phyloP scores from a whole-genome alignment of 2,113 vertebrate species.

The Alouatta palliata region DNA sequence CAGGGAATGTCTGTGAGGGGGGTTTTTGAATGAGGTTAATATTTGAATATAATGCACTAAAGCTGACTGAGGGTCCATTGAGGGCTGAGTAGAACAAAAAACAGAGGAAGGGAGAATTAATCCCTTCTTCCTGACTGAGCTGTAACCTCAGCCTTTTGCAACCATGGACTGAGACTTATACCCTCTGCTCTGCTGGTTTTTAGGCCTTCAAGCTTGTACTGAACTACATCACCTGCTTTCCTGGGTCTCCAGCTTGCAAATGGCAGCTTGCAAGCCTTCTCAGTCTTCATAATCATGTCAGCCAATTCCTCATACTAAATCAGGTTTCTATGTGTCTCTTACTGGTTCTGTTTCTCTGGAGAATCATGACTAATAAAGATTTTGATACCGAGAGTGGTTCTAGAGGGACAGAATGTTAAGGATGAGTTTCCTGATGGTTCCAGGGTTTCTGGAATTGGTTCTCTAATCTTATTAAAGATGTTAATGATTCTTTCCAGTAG shows the following conservation, averaged over 20 bases:
- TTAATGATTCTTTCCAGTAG: not conserved
- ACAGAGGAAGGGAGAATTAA: not conserved
- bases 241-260: not conserved
- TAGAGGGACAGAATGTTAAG: not conserved
- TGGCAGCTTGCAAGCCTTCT: not conserved
- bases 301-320: too few relatives aligned
- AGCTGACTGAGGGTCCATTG: not conserved
- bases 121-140: not conserved
- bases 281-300: not conserved
- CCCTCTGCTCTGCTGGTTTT: not conserved
- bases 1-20: not conserved
- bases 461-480: not conserved
- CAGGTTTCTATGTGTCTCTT: too few relatives aligned
- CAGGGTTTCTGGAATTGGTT: not conserved
- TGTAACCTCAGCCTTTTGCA: not conserved
- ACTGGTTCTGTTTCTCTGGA: too few relatives aligned
- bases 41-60: not conserved
- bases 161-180: not conserved
- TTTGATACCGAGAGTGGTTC: not conserved
- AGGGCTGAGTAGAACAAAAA: not conserved
- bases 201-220: not conserved
- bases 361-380: not conserved
- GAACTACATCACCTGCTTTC: not conserved
- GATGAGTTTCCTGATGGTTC: not conserved
- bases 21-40: too few relatives aligned